Evolutionary conservation across 2,888 invertebrate species (phyloP).

Genomic region (Drosophila leonis): DNA sequence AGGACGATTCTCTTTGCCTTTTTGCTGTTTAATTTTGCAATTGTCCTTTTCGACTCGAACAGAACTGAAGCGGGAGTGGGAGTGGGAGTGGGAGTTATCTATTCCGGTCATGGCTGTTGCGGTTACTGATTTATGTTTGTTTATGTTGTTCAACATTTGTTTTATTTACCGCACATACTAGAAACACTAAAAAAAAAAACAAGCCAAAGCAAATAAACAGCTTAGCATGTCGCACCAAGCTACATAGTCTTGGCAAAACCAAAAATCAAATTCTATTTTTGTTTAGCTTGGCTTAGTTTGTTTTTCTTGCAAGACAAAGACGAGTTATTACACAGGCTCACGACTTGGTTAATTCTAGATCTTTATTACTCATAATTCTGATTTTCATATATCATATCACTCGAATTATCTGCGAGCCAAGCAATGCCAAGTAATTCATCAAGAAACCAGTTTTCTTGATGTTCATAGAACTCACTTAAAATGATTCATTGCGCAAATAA

Average conservation of each 20-base stretch:
- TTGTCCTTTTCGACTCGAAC: constrained; percentile 68
- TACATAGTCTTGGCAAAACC: constrained; percentile 27
- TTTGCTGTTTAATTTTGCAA: constrained; percentile 80
- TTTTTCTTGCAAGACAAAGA: not conserved
- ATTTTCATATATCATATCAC: not conserved
- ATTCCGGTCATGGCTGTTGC: constrained; percentile 69
- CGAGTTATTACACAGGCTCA: not conserved
- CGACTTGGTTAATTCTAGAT: no score
- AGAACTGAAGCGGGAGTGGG: constrained; percentile 7
- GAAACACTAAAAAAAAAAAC: constrained; percentile 15
- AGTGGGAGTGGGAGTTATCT: constrained; percentile 55
- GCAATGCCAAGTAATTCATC: not conserved
- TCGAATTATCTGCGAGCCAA: not conserved
- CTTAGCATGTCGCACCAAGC: constrained; percentile 37
- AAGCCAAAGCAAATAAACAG: constrained; percentile 27
- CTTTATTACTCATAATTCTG: not conserved
- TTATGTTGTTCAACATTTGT: constrained; percentile 73
- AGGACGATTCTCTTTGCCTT: constrained; percentile 67
- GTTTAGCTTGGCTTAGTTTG: constrained; percentile 16
- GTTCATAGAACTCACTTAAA: not conserved
- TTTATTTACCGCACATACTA: constrained; percentile 57
- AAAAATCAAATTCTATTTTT: constrained; percentile 32
- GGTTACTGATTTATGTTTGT: constrained; percentile 77
- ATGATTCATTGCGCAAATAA: not conserved
- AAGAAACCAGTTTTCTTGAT: constrained; percentile 3